Percentiles rank a stretch among this genome's conserved stretches.
Conservation (phyloP, 2,888 invertebrate species). For the Cylindroiulus punctatus region DNA sequence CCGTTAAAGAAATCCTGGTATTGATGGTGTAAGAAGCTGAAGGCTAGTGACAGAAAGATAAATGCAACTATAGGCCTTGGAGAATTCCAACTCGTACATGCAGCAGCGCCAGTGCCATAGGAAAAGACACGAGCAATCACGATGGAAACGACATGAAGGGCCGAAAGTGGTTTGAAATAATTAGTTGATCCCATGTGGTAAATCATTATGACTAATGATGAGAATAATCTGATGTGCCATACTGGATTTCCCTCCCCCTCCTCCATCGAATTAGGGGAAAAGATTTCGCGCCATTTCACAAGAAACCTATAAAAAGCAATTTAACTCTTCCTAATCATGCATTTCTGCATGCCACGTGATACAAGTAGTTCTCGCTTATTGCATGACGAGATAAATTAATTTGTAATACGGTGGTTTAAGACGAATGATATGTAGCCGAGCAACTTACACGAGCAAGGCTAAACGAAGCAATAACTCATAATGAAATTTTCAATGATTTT, state of each 20-base stretch:
- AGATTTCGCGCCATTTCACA: conserved; percentile 42
- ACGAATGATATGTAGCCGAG: conserved; percentile 33
- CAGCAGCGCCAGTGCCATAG: conserved; percentile 3
- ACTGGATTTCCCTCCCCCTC: conserved; percentile 29
- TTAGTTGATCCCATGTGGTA: conserved; percentile 56
- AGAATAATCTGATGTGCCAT: conserved; percentile 51
- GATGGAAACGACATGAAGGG: conserved; percentile 50
- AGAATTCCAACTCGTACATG: conserved; percentile 15
- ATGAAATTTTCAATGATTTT: conserved; percentile 38
- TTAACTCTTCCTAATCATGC: conserved; percentile 9
- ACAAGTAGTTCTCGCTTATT: conserved; percentile 33
- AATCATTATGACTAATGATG: conserved; percentile 56
- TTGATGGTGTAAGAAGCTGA: neutral
- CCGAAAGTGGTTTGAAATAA: conserved; percentile 55
- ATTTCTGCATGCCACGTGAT: neutral
- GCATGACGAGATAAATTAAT: conserved; percentile 36
- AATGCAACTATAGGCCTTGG: conserved; percentile 51
- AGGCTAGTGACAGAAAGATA: conserved; percentile 54
- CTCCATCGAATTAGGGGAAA: neutral
- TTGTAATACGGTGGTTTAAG: conserved; percentile 15
- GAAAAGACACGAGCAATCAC: conserved; percentile 48
- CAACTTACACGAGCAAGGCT: neutral
- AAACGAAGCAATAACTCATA: conserved; percentile 35
- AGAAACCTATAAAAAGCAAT: conserved; percentile 45
- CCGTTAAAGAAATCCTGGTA: neutral